A percentile compares a stretch with the other conserved stretches of the same genome.
Conservation (phyloP, 2,113 vertebrate genomes). For the Anseranas semipalmata region DNA sequence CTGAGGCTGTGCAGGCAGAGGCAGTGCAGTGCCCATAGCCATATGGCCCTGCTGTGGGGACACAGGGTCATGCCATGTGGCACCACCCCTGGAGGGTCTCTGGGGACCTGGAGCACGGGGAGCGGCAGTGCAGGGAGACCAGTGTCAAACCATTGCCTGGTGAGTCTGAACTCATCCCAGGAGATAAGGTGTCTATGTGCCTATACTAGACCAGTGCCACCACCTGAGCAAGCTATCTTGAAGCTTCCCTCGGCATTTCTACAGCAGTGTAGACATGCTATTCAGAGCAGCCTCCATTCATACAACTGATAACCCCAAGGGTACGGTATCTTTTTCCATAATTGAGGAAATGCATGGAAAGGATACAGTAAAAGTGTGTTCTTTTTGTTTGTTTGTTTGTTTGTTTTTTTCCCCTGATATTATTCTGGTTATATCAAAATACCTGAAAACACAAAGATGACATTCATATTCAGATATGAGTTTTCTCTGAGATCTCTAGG, state of each 20-base stretch:
- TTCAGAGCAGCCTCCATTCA: background rate
- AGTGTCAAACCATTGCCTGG: rapidly evolving
- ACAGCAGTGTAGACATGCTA: background rate
- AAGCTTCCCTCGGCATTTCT: background rate
- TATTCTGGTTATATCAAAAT: background rate
- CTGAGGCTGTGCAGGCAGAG: background rate
- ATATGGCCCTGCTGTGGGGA: rapidly evolving
- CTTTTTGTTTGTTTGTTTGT: background rate
- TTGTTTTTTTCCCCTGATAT: background rate
- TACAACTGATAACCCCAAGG: background rate
- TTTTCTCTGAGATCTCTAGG: background rate
- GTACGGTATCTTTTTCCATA: background rate
- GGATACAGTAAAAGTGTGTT: rapidly evolving
- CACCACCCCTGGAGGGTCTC: background rate
- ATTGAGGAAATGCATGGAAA: background rate
- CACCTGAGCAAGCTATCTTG: background rate
- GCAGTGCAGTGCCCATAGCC: background rate
- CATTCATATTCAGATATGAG: background rate
- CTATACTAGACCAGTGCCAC: background rate
- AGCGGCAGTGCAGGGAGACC: background rate
- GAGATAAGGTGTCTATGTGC: background rate
- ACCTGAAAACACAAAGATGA: background rate
- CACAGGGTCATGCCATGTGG: rapidly evolving
- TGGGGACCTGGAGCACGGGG: background rate
- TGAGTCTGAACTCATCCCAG: background rate